Evolutionary conservation across 2,888 invertebrate species (phyloP).

Genomic region (Epinotia bilunana): DNA sequence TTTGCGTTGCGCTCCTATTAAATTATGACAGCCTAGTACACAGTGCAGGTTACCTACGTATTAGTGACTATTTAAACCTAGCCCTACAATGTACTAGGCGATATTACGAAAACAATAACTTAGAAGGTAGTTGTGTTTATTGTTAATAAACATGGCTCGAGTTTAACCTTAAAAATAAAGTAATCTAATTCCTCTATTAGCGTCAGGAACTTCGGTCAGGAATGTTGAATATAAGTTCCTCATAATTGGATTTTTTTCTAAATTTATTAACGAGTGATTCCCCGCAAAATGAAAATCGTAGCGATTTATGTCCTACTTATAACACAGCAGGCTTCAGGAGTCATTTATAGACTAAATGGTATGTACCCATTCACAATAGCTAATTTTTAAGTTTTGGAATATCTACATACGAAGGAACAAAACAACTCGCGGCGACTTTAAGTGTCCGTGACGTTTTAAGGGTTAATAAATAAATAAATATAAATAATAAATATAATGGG

Average conservation of each 20-base stretch:
- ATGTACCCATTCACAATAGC: not conserved
- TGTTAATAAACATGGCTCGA: not conserved
- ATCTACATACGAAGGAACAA: too few relatives aligned
- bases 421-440: too few relatives aligned
- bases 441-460: too few relatives aligned
- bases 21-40: too few relatives aligned
- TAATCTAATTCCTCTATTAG: not conserved
- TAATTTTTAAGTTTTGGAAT: too few relatives aligned
- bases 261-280: too few relatives aligned
- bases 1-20: too few relatives aligned
- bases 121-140: not conserved
- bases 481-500: too few relatives aligned
- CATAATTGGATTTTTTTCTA: too few relatives aligned
- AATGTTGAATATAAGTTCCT: too few relatives aligned
- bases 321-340: not conserved
- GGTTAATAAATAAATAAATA: too few relatives aligned
- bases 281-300: not conserved
- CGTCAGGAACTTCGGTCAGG: not conserved
- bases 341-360: constrained; percentile 5
- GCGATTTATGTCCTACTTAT: not conserved
- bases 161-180: not conserved
- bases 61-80: not conserved
- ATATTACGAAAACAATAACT: not conserved
- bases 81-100: not conserved
- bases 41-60: not conserved